Evolutionary conservation across 1,140 invertebrate genomes (phyloP), one percentile per base, ranked within the genome.

Genomic region (Leptopilina boulardi): DNA sequence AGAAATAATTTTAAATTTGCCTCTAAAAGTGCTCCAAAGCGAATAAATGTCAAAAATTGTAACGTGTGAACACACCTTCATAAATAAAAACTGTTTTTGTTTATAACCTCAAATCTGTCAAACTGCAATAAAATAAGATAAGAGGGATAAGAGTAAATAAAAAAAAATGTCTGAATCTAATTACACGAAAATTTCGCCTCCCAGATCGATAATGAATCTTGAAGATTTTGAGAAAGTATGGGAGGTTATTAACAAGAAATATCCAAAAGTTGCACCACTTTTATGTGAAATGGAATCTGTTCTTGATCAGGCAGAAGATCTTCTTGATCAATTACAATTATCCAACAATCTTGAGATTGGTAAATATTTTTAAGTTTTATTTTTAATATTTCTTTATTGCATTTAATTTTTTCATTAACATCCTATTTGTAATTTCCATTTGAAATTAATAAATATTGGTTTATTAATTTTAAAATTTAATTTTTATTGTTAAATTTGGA

Each of bases 271-370:
- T 72, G 87, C 86, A 15, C 83, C 84, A 1, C 78, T 87, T 26
- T 74, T 88, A 8, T 83, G 82, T 42, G 85, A 87, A 30, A 85
- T 88, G 84, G 87, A 88, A 66, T 72, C 76, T 8, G 81, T 82
- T n/a, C 82, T 88, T 41, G 78, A 87, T 21, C 77, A 81, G 0
- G 85, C 86, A 1, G 82, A 88, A 30, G 78, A 80, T 79, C 80
- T 87, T 56, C 74, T 87, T 15, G 59, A 76, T 19, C 80, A 83
- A 15, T 74, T 87, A 3, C 77, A 73, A 19, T 41, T 66, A 13
- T 77, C 82, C 4, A 78, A 54, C 30, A 9, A 73, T 38, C 80
- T 78, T 15, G 82, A 74, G 38, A 82, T 82, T 6, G 83, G 83
- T 85, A 79, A 6, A 74, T 18, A 15, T 1, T 41, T 11, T 23